Evolutionary conservation across 2,797 vertebrate genomes (phyloP).

Genomic region (Tympanoctomys barrerae): DNA sequence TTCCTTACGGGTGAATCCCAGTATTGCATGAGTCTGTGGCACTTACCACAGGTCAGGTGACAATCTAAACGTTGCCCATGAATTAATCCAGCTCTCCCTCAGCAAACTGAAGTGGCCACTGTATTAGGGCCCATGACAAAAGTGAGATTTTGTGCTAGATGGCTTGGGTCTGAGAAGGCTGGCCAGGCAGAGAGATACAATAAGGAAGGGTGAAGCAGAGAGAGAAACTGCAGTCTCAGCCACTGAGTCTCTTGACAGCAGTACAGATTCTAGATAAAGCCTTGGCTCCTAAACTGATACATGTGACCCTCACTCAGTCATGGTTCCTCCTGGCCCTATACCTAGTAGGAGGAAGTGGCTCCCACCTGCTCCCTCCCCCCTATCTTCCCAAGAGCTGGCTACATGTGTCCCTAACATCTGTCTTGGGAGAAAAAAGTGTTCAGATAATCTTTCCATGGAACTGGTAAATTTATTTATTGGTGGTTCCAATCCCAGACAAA

Average conservation of each 20-base stretch:
- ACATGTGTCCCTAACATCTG: neutral
- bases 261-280: slow-evolving; percentile 6
- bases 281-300: neutral
- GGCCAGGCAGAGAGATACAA: neutral
- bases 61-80: neutral
- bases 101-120: neutral
- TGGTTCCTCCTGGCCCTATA: neutral
- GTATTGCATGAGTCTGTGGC: neutral
- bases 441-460: neutral
- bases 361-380: neutral
- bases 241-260: neutral
- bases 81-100: slow-evolving; percentile 2
- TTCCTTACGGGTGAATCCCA: slow-evolving; percentile 12
- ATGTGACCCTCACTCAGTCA: neutral
- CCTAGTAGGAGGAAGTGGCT: neutral
- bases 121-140: neutral
- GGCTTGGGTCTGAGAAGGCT: neutral
- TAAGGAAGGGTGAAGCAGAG: neutral
- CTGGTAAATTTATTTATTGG: neutral
- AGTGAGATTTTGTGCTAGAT: neutral
- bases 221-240: neutral
- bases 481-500: slow-evolving; percentile 17
- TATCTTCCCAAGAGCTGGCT: neutral
- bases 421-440: neutral
- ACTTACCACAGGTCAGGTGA: neutral